Conservation (phyloP, 2,113 vertebrate genomes). For the Eidolon helvum region DNA sequence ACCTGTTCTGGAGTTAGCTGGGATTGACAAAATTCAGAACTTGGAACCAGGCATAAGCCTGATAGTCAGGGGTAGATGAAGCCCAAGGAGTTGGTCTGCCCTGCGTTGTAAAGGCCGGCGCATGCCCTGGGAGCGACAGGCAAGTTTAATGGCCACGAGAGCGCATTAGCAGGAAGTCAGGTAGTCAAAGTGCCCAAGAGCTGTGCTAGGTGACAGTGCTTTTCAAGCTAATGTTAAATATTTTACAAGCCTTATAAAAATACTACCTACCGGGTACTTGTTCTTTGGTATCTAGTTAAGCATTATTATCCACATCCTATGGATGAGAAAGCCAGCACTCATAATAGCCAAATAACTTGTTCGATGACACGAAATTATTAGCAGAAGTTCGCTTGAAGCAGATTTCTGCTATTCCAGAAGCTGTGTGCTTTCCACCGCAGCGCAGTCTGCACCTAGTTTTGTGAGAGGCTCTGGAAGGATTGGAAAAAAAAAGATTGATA, state of each 20-base stretch:
- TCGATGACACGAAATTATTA: background rate
- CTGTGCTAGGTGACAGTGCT: background rate
- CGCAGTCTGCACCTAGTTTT: background rate
- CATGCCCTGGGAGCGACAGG: background rate
- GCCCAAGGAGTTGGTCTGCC: background rate
- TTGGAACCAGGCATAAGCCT: background rate
- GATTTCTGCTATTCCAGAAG: background rate
- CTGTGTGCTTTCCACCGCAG: background rate
- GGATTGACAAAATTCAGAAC: background rate
- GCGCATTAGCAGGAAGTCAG: background rate
- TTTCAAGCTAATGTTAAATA: constrained; percentile 10
- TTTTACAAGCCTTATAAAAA: background rate
- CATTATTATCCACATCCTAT: background rate
- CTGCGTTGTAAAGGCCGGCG: background rate
- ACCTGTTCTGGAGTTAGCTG: background rate
- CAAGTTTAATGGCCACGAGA: background rate
- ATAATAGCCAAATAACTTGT: background rate
- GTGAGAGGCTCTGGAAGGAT: background rate
- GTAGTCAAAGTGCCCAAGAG: background rate
- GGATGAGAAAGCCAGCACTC: background rate
- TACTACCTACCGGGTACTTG: background rate
- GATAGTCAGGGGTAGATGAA: background rate
- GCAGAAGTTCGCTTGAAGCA: background rate
- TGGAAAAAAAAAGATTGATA: background rate
- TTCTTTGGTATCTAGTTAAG: background rate